These are phyloP conservation scores for Leptonema lineaticorne DNA, from an alignment of 1,140 invertebrate species.

Conservation along the genomic window DNA sequence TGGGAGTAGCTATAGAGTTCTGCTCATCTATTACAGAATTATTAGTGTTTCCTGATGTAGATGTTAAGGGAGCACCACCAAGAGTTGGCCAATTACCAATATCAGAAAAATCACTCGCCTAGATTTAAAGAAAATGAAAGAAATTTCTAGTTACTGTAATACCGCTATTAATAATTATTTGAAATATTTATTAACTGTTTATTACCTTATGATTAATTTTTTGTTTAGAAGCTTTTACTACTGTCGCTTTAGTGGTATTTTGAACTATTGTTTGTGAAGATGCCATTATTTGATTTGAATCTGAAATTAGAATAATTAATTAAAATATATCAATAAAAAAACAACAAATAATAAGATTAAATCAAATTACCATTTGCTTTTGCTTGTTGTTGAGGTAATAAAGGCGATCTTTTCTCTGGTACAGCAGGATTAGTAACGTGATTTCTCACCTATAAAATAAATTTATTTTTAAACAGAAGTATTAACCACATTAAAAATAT, in stretches of 20 bases:
- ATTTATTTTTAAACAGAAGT: no score
- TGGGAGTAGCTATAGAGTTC: no score
- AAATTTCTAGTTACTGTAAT: background rate
- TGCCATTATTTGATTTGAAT: conserved; percentile 29
- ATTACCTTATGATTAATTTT: conserved; percentile 65
- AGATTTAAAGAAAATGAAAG: conserved; percentile 20
- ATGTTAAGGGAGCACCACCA: conserved; percentile 44
- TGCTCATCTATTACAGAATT: background rate
- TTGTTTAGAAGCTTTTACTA: conserved; percentile 59
- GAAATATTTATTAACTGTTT: background rate
- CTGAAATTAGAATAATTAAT: conserved; percentile 21
- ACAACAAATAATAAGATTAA: background rate
- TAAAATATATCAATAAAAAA: background rate
- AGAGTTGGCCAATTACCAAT: conserved; percentile 74
- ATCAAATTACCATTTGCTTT: conserved; percentile 33
- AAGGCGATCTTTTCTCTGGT: conserved; percentile 18
- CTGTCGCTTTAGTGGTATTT: conserved; percentile 45
- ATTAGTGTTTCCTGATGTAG: background rate
- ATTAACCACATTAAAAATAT: background rate
- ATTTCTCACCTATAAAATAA: conserved; percentile 36
- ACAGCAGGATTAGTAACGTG: conserved; percentile 21
- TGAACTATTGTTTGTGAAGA: background rate
- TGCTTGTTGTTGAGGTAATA: conserved; percentile 36
- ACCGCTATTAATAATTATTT: background rate
- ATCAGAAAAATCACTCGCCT: conserved; percentile 67